Evolutionary conservation across 2,888 invertebrate species (phyloP), one percentile per base, ranked within the genome.

Genomic region (Erynnis tages): DNA sequence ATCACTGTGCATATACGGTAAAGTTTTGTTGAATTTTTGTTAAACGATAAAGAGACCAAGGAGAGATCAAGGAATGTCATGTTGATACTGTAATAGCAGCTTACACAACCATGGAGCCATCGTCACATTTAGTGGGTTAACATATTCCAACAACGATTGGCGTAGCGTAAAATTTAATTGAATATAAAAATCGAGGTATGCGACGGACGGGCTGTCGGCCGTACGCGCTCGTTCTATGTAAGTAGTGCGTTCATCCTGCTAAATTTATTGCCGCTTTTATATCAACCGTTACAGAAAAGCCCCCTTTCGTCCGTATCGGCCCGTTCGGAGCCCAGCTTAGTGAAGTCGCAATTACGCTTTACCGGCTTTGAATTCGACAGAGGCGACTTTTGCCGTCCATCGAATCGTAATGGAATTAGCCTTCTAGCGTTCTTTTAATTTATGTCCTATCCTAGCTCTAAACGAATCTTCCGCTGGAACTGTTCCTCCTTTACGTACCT

Each of bases 181-280:
- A 44, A 43, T 50, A 40, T 54, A 48, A 53, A 49, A 17, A 47
- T 38, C 27, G 17, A 19, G 19, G 54, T 62, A 62, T 60, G 60
- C 60, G 66, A 62, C 60, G 70, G 66, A 62, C 68, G 71, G 71
- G 72, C 76, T 69, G 75, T 50, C 46, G 73, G 72, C 67, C 78
- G 75, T 76, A 76, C 79, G 76, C 78, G 79, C 82, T 78, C 81
- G 76, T 78, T 79, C 81, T 79, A 74, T 84, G 82, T 86, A 88
- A 87, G 85, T 87, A 87, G 87, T 87, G 86, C 83, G 88, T 88
- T 87, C 85, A 89, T 89, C 87, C 88, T 85, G 85, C 84, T 83
- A 84, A 89, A 89, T 89, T 89, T 89, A 89, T 88, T 85, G 86
- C 82, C 81, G 85, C 87, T 87, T 87, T 87, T 88, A 88, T 88